These are phyloP conservation scores for Brachypalpus laphriformis DNA, from an alignment of 2,888 invertebrate genomes.

Conservation along the genomic window DNA sequence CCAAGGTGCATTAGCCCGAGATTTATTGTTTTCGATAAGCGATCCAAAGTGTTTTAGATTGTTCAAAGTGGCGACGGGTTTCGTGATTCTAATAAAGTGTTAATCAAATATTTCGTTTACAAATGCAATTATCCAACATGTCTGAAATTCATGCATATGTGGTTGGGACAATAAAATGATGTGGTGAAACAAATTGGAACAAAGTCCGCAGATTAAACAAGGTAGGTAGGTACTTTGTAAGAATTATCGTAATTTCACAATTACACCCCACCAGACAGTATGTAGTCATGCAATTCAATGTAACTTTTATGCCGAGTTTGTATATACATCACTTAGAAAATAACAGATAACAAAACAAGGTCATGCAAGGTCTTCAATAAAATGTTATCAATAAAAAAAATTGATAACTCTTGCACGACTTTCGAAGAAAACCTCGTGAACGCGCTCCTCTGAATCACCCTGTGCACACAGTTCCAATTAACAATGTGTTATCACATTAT, in stretches of 20 bases:
- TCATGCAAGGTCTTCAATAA: slow-evolving; percentile 11
- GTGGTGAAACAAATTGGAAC: neutral
- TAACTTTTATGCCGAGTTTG: neutral
- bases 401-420: neutral
- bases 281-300: neutral
- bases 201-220: neutral
- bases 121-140: neutral
- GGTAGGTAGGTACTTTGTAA: neutral
- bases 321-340: neutral
- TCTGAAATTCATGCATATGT: neutral
- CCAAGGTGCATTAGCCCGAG: too few species aligned
- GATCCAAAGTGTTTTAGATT: too few species aligned
- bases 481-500: slow-evolving; percentile 23
- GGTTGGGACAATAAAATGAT: neutral
- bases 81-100: too few species aligned
- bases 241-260: neutral
- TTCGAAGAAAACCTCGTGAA: slow-evolving; percentile 10
- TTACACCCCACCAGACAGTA: neutral
- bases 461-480: slow-evolving; percentile 30
- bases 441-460: slow-evolving; percentile 3
- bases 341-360: slow-evolving; percentile 8
- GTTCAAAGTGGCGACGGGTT: too few species aligned
- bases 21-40: too few species aligned
- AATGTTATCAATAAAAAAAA: neutral
- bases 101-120: neutral